Evolutionary conservation across 2,888 invertebrate species (phyloP), one percentile per base, ranked within the genome.

Genomic region (Digitonthophagus gazella): DNA sequence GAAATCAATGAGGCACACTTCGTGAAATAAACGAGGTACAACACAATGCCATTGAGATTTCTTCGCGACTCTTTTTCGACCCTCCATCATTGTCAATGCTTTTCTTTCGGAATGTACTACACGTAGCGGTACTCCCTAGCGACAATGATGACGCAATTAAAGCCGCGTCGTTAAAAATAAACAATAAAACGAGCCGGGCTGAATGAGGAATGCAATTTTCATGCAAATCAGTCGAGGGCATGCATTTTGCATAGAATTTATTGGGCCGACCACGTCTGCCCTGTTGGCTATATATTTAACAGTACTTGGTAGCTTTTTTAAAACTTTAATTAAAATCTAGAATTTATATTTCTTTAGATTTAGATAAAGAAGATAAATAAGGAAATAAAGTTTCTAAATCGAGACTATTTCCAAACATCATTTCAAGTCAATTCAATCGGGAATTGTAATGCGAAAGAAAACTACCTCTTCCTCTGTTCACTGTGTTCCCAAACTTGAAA

Each of bases 211-310:
- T 65, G 58, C 58, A 65, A 68, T 68, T 68, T 58, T 68, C 68
- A 68, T 68, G 68, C 68, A 68, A 68, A 68, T 68, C 65, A 14
- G 54, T 19, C 58, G 20, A 65, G 65, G 28, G 65, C 65, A 61
- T 68, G 65, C 54, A 61, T 58, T 68, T 68, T 65, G 58, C 68
- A 65, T 65, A 58, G 15, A 58, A 68, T 68, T 68, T 65, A 68
- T 68, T 44, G 19, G 57, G 8, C 44, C 57, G 57, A 22, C n/a
- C 16, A 58, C 20, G 11, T 19, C 63, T 67, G 54, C 55, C 15
- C 11, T 11, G 67, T 67, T 44, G 28, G 28, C 6, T 44, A 44
- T 44, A 44, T 2, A 44, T 44, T 44, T 44, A 44, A 5, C 28
- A 6, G 28, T 11, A 44, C 28, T 44, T 44, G 28, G n/a, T n/a